Evolutionary conservation across 2,888 invertebrate genomes (phyloP), one percentile per base, ranked within the genome.

Genomic region (Chymomyza fuscimana): DNA sequence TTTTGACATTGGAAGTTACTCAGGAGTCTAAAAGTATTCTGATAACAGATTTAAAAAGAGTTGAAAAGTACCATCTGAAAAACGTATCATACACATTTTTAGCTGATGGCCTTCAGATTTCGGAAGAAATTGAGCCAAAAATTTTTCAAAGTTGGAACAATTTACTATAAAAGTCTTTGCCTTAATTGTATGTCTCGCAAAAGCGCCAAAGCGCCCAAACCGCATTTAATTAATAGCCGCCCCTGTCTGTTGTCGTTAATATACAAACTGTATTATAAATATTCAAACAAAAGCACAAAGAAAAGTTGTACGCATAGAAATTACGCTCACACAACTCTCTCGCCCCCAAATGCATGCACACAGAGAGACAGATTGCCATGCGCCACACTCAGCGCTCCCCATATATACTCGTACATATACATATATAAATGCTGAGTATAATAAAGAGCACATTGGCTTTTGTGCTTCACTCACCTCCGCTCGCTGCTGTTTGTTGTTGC

Each of bases 221-320:
- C 63, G n/a, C 62, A 15, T 22, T 2, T 9, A 15, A 7, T 25
- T 15, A 4, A 16, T 6, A 54, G 10, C 25, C 58, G 73, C 63
- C 16, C 70, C 77, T 72, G 72, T 58, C 10, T 6, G 6, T 12
- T 62, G 51, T 67, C 71, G 72, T 66, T 72, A 74, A 80, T 66
- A 65, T 67, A 40, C 58, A 70, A 77, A 70, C 77, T 77, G 79
- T 77, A 73, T 78, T 59, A 73, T 75, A 72, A 75, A 86, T 86
- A 75, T 80, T 77, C 65, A 78, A 77, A 71, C 69, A 74, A 15
- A 65, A 75, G 67, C 75, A 77, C 76, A 72, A 63, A 66, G 60
- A 80, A 70, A 40, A 69, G 65, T 58, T 58, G 29, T 69, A 81
- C 74, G 63, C 74, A 73, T 40, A 82, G 80, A 54, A 73, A 63